Evolutionary conservation across 2,888 invertebrate species (phyloP), one percentile per base, ranked within the genome.

Genomic region (Phengaris arion): DNA sequence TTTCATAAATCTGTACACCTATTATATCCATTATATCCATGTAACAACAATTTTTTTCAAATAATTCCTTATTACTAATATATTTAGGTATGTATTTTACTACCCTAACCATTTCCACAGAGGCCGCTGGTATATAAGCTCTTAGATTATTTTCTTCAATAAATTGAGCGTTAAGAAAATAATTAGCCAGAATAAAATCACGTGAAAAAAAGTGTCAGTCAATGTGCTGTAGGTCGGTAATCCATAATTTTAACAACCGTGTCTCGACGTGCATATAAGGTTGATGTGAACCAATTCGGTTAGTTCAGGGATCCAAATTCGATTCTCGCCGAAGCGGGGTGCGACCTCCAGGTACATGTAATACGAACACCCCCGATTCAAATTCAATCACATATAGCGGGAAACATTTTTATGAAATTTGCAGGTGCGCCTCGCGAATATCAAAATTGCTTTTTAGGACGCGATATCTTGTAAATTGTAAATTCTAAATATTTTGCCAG

Each of bases 271-370:
- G 80, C 81, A 80, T 80, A 81, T 81, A 83, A 85, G 87, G 87
- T 87, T 86, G 83, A 83, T 82, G 85, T 91, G 92, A 92, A 92
- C 92, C 93, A 92, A 92, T 91, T 93, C 91, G 83, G 84, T 84
- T 85, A 81, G 87, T 86, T 87, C 86, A 84, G 86, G 89, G 88
- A 87, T 87, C 85, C 84, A 91, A 92, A 93, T 90, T 92, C 87
- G 92, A 93, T 92, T 91, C 92, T 86, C 87, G 85, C 84, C 83
- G 82, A 79, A 82, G 85, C 87, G 35, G 88, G 85, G 88, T 87
- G 85, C 85, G 82, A 82, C 83, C 85, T 82, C 84, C 83, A 84
- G 87, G 85, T 86, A 86, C 84, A 84, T 83, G 84, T 86, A 85
- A 83, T 83, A 87, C 84, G 84, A 48, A 70, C 57, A 75, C 83